Base-by-base conservation (phyloP, 2,888 invertebrate species). In the Platerodrilus igneus region DNA sequence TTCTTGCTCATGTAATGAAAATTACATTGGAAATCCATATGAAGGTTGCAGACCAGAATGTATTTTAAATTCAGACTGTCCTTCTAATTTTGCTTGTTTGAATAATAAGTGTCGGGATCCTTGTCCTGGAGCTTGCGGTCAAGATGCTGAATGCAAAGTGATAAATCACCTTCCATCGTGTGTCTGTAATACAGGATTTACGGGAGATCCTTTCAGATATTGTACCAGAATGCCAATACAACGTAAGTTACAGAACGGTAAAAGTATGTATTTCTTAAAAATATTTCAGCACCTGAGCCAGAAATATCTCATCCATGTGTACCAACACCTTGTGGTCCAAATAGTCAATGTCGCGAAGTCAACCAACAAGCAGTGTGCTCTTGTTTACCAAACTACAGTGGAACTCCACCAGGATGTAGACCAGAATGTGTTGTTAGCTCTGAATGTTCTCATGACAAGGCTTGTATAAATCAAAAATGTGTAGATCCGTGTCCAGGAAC, bases 11-110 rank as follows among this genome's bases (percentile, higher is more conserved):
- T 86, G 86, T 57, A 68, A 76, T 30, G 74, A 79, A 28, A 81
- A 80, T 18, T 85, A 81, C 59, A 78, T 79, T 51, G 88, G 88
- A 43, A 82, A 85, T 63, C 86, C 87, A 16, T 83, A 74, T 40
- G 77, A 77, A 57, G 75, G 75, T 37, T 84, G 84, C 53, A 75
- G 79, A 5, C 73, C 76, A 11, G 66, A 68, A 57, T 70, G 62
- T 44, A 45, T 57, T 2, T 47, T 66, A 16, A 68, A 64, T 41
- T 60, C 65, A 6, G 67, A 68, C 49, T 67, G 67, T 51, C 57
- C 66, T 35, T 65, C 64, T 11, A 67, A 69, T 48, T 65, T 56
- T 43, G 75, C 76, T 25, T 78, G 77, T 52, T 64, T 74, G 28
- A 63, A 66, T 43, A 70, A 72, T 42, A 74, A 74, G 55, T 78